Evolutionary conservation across 2,797 vertebrate genomes (phyloP).

Genomic region (Hirundo rustica): DNA sequence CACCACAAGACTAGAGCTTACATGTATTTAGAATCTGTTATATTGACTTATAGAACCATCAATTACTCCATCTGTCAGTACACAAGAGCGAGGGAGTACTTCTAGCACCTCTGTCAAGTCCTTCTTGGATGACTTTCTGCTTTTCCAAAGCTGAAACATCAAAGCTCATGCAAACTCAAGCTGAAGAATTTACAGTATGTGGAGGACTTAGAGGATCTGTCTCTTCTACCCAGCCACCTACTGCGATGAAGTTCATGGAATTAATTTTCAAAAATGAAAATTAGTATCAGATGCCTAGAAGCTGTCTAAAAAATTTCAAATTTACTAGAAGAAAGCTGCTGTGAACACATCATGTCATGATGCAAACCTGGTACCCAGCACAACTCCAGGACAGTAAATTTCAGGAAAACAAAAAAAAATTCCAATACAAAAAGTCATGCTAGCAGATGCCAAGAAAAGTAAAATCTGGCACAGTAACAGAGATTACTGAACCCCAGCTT

Average conservation of each 20-base stretch:
- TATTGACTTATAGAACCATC: neutral
- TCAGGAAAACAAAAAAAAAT: neutral
- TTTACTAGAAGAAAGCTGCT: neutral
- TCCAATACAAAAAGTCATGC: neutral
- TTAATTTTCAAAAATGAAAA: neutral
- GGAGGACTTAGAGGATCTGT: neutral
- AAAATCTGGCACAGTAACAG: neutral
- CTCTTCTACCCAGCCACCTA: neutral
- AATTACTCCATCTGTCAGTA: neutral
- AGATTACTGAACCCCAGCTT: neutral
- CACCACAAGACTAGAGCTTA: neutral
- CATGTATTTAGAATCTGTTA: neutral
- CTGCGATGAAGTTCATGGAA: rapidly evolving
- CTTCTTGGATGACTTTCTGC: neutral
- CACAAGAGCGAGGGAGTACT: neutral
- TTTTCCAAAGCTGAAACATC: neutral
- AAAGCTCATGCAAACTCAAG: neutral
- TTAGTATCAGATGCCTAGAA: rapidly evolving
- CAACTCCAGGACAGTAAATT: neutral
- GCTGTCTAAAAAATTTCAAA: neutral
- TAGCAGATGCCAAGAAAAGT: neutral
- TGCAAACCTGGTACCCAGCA: neutral
- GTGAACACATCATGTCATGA: rapidly evolving
- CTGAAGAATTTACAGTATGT: neutral
- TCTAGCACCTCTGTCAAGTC: neutral